Base-by-base conservation (phyloP, 2,113 vertebrate genomes). In the Paralichthys olivaceus region DNA sequence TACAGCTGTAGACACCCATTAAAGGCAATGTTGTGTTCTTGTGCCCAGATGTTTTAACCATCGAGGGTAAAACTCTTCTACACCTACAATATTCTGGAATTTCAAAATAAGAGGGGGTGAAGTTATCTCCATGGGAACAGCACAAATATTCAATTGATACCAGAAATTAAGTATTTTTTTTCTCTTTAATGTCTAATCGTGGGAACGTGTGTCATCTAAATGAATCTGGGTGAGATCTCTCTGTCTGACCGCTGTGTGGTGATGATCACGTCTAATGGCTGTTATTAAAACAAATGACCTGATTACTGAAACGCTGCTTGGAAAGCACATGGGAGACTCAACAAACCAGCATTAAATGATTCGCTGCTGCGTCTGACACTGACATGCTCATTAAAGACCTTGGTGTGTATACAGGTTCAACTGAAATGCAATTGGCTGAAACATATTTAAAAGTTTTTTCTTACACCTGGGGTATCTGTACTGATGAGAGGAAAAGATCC, bases 211-310 rank as follows among this genome's bases (percentile, higher is more conserved):
- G 51, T 28, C 13, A 47, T 17, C 6, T 15, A 5, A 2, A 47
- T 47, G 43, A 47, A 19, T 47, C 43, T 19, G 14, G 6, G 43
- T 5, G 43, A 47, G 43, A 91, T 92, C 87, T 85, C 75, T 84
- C 68, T 85, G 86, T 73, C 90, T 77, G 86, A 89, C 89, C 76
- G 90, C 87, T 89, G 87, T 67, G 85, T 84, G 82, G 72, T 69
- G 84, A 91, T 90, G 80, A 93, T 90, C 81, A 72, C 57, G 87
- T 60, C 84, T 89, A 89, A 93, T 93, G 91, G 83, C 92, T 91
- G 90, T 93, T 91, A 93, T 93, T 94, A 93, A 88, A 84, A 91
- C 89, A 94, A 94, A 94, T 93, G 92, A 95, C 93, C 93, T 93
- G 92, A 94, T 93, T 94, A 92, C 90, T 79, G 90, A 85, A 80